A percentile compares a stretch with the other conserved stretches of the same genome.
These are phyloP conservation scores for Myotis findleyi DNA, from an alignment of 2,797 vertebrate genomes.

Conservation along the genomic window DNA sequence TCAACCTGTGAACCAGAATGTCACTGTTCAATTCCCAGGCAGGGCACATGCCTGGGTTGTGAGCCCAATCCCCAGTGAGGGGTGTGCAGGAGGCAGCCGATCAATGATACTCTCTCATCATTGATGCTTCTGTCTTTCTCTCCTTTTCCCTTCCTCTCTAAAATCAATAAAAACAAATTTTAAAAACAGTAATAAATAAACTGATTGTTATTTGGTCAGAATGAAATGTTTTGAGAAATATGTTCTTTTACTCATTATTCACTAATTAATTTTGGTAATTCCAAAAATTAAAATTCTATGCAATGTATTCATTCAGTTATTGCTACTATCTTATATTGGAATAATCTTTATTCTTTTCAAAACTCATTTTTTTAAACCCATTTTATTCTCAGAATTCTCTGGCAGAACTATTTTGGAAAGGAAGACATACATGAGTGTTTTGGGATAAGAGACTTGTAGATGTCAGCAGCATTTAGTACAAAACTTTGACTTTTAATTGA, in stretches of 20 bases:
- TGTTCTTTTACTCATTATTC: constrained; percentile 11
- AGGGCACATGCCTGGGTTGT: neutral
- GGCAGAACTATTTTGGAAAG: constrained; percentile 24
- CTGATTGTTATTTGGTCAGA: constrained; percentile 28
- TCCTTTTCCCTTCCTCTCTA: neutral
- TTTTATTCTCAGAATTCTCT: neutral
- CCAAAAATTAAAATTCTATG: constrained; percentile 29
- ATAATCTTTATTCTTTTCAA: constrained; percentile 41
- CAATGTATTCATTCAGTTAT: constrained; percentile 4
- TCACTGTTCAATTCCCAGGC: neutral
- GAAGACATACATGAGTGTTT: neutral
- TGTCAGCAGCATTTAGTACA: neutral
- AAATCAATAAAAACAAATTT: neutral
- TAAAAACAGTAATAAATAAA: neutral
- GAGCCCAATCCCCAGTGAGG: neutral
- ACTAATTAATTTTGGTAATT: constrained; percentile 54
- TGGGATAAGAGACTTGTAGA: neutral
- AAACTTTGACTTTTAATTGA: neutral
- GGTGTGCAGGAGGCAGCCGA: neutral
- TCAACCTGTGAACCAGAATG: neutral
- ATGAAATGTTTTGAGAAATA: constrained; percentile 32
- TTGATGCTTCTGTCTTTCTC: neutral
- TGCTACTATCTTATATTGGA: constrained; percentile 19
- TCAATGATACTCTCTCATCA: neutral
- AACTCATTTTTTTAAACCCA: neutral